Percentiles rank a stretch among this genome's conserved stretches.
Evolutionary conservation across 2,888 invertebrate genomes (phyloP).

Genomic region (Argyresthia albistria): DNA sequence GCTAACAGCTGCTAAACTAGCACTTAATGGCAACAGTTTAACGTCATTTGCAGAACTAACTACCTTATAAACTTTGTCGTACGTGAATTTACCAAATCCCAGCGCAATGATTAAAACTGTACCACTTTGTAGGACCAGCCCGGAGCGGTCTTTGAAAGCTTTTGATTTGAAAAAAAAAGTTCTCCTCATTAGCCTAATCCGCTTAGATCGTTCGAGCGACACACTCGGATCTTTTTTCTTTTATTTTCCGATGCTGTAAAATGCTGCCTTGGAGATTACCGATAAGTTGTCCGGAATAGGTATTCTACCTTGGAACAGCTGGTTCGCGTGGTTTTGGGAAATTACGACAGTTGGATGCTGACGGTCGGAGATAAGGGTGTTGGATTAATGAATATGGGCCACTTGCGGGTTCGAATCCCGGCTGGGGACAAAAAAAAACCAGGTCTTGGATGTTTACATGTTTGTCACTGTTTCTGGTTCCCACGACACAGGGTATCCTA

Average conservation of each 20-base stretch:
- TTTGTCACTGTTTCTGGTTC: too few relatives aligned
- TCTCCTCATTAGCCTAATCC: constrained; percentile 25
- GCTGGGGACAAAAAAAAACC: too few relatives aligned
- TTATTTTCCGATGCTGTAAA: constrained; percentile 23
- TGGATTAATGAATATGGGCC: too few relatives aligned
- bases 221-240: constrained; percentile 14
- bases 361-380: background rate
- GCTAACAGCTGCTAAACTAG: background rate
- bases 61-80: background rate
- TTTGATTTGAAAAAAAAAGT: constrained; percentile 1
- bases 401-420: too few relatives aligned
- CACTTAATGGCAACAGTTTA: background rate
- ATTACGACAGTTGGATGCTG: background rate
- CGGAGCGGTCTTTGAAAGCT: background rate
- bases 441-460: too few relatives aligned
- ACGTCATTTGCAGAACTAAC: background rate
- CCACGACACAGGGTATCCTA: too few relatives aligned
- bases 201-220: constrained; percentile 17
- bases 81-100: background rate
- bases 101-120: background rate
- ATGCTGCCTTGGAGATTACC: constrained; percentile 18
- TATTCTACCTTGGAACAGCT: constrained; percentile 13
- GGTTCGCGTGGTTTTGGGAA: background rate
- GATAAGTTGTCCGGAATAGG: constrained; percentile 24
- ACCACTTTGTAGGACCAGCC: background rate